These are phyloP conservation scores for Copidosoma floridanum DNA, from an alignment of 1,140 invertebrate species.

Conservation along the genomic window DNA sequence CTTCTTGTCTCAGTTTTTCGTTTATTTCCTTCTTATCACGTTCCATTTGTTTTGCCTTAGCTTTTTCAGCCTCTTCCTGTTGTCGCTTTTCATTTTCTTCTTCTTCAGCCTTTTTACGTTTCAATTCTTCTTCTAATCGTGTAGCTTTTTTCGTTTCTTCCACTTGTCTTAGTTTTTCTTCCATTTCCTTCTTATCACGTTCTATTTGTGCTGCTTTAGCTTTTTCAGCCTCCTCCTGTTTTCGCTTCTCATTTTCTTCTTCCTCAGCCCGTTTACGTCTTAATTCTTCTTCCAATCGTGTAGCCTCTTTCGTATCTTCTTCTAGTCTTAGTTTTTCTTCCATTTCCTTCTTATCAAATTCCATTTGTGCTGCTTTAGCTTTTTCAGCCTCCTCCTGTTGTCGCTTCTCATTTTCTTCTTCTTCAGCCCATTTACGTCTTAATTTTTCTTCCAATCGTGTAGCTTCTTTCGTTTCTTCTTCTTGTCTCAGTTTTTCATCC, in stretches of 20 bases:
- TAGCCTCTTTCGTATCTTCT: too few species aligned
- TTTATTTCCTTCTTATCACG: constrained; percentile 21
- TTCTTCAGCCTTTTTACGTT: constrained; percentile 25
- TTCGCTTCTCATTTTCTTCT: background rate
- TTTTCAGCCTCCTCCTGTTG: background rate
- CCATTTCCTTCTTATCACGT: background rate
- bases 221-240: background rate
- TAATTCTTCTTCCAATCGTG: background rate
- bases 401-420: background rate
- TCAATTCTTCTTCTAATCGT: constrained; percentile 28
- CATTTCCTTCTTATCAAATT: background rate
- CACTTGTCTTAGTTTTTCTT: background rate
- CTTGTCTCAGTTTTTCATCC: constrained; percentile 1
- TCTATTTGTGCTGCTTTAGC: background rate
- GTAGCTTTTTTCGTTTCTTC: constrained; percentile 8
- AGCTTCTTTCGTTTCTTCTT: constrained; percentile 25
- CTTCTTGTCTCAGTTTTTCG: constrained; percentile 28
- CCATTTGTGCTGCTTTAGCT: background rate
- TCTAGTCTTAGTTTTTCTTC: background rate
- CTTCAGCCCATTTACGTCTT: constrained; percentile 7
- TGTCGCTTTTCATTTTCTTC: constrained; percentile 22
- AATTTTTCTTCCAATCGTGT: constrained; percentile 20
- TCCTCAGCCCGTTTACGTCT: background rate
- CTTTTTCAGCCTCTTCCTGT: constrained; percentile 11
- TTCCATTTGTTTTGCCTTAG: constrained; percentile 2